Conservation (phyloP, 2,113 vertebrate species). For the Hepsetus odoe region DNA sequence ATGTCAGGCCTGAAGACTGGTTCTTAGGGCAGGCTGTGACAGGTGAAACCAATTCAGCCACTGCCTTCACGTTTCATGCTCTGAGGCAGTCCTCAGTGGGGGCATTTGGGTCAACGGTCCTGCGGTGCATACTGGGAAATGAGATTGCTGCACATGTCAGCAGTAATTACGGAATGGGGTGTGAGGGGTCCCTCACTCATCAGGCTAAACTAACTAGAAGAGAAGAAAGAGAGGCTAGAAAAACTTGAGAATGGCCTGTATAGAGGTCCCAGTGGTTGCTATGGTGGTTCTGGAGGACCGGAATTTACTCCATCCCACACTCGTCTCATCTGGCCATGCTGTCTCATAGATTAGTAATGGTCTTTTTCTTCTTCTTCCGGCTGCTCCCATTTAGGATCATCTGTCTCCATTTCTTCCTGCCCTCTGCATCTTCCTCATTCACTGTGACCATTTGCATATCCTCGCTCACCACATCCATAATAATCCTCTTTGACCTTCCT, state of each 20-base stretch:
- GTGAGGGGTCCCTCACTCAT: background rate
- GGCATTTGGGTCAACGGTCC: constrained; percentile 32
- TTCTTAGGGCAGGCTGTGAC: constrained; percentile 9
- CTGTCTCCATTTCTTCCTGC: no score
- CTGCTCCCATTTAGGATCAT: no score
- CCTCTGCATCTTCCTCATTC: no score
- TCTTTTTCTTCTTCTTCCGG: no score
- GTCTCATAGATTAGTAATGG: constrained; percentile 24
- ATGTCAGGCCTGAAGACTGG: constrained; percentile 28
- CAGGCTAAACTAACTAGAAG: constrained; percentile 34
- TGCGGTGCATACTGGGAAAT: constrained; percentile 53
- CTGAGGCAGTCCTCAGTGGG: background rate
- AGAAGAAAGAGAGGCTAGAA: constrained; percentile 42
- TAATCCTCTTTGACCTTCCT: no score
- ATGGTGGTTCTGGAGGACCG: background rate
- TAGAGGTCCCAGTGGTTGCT: background rate
- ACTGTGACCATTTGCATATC: no score
- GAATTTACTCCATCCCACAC: background rate
- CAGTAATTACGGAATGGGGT: constrained; percentile 65
- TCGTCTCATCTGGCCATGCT: background rate
- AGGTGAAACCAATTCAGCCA: constrained; percentile 3
- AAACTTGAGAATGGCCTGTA: constrained; percentile 32
- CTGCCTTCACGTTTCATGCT: background rate
- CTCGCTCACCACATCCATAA: no score
- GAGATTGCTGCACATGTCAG: constrained; percentile 68